Base-by-base conservation (phyloP, 2,888 invertebrate genomes). In the Chloroclysta siterata region DNA sequence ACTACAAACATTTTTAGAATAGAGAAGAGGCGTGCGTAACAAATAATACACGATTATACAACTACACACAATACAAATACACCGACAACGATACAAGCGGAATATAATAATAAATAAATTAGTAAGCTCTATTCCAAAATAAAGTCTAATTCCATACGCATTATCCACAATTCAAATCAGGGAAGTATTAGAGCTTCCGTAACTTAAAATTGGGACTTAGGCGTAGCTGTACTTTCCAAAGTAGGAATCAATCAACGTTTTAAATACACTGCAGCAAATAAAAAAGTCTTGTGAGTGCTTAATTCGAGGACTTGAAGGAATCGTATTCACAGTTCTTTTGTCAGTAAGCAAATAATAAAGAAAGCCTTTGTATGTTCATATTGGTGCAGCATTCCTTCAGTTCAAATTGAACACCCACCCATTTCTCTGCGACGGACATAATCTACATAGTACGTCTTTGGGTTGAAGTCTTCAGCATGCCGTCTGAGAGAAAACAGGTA, bases 341-440 rank as follows among this genome's bases (percentile, higher is more conserved):
- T 70, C 74, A 79, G 60, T 70, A 75, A 79, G 83, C 79, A 85
- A 84, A 72, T 41, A 80, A 78, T 79, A 69, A 69, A 73, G 65
- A 68, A 84, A 84, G 81, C 81, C 72, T 61, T 69, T 56, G 53
- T 62, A 63, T 57, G 54, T 68, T 65, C 56, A 63, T 61, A 54
- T 55, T 72, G 70, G 88, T 89, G 89, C 86, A 78, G 78, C 81
- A 84, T 85, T 89, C 89, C 88, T 88, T 88, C 88, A 82, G 83
- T 85, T 84, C 81, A 87, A 88, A 85, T 89, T 90, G 90, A 92
- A 89, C 92, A 92, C 93, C 89, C 92, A 93, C 93, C 93, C 89
- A 90, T 84, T 79, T 91, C 88, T 87, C 92, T 84, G 84, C 85
- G 87, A 85, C 90, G 91, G 78, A 89, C 87, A 89, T 92, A 92